These are phyloP conservation scores for Belonocnema kinseyi DNA, from an alignment of 1,140 invertebrate species.

Conservation along the genomic window DNA sequence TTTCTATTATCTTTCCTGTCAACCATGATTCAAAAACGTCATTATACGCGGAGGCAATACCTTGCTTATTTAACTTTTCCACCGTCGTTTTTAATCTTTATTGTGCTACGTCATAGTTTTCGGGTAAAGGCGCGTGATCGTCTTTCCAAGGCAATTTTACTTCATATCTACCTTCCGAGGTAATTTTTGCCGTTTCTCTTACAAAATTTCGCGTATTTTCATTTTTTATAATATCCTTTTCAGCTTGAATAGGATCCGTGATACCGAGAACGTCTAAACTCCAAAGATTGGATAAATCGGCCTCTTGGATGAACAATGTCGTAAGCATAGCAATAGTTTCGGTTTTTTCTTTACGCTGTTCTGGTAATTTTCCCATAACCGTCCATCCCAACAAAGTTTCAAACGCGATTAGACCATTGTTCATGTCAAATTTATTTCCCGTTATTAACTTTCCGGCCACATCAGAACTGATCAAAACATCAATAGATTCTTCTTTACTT, in stretches of 20 bases:
- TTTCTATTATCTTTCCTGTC: too few relatives aligned
- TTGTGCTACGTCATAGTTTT: conserved; percentile 47
- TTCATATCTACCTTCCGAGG: conserved; percentile 53
- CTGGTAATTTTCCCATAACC: conserved; percentile 48
- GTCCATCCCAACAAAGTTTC: conserved; percentile 48
- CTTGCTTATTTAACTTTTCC: conserved; percentile 48
- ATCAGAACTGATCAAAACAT: conserved; percentile 45
- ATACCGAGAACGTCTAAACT: conserved; percentile 42
- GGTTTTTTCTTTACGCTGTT: not conserved
- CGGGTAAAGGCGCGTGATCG: conserved; percentile 47
- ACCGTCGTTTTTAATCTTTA: conserved; percentile 47
- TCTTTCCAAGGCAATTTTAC: conserved; percentile 62
- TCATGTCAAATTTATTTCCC: conserved; percentile 50
- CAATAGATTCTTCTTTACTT: not conserved
- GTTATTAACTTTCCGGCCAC: conserved; percentile 60
- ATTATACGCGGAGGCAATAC: conserved; percentile 57
- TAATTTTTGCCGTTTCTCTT: conserved; percentile 46
- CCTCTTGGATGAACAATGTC: conserved; percentile 46
- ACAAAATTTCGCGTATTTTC: conserved; percentile 53
- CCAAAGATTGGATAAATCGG: conserved; percentile 62
- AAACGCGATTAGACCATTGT: conserved; percentile 57
- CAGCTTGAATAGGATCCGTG: conserved; percentile 57
- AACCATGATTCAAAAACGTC: too few relatives aligned
- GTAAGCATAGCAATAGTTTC: conserved; percentile 27
- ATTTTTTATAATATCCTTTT: conserved; percentile 42